phyloP scores from a whole-genome alignment of 2,113 vertebrate genomes.

The Hipposideros armiger region DNA sequence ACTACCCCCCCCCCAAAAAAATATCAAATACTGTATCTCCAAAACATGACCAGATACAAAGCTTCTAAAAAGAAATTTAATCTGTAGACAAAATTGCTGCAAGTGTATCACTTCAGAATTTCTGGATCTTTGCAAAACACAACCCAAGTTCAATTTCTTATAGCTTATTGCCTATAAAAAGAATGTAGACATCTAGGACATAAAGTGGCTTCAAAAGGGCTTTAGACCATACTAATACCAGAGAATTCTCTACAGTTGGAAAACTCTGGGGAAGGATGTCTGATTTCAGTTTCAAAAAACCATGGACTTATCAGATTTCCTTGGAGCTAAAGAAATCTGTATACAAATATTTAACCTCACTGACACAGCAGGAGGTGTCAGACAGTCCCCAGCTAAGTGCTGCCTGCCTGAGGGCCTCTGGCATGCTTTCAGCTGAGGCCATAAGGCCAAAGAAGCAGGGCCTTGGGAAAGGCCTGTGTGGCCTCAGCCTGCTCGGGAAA shows the following conservation, averaged over 20 bases:
- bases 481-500: not conserved
- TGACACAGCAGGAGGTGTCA: not conserved
- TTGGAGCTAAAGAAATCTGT: not conserved
- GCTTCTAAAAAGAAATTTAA: conserved; percentile 39
- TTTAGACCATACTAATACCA: not conserved
- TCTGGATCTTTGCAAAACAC: conserved; percentile 50
- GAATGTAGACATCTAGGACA: not conserved
- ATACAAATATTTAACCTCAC: not conserved
- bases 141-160: conserved; percentile 11
- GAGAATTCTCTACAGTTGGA: not conserved
- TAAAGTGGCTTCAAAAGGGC: not conserved
- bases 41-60: not conserved
- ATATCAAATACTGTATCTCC: conserved; percentile 15
- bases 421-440: not conserved
- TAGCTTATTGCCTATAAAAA: conserved; percentile 33
- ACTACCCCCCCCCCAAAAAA: not conserved
- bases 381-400: not conserved
- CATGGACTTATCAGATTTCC: not conserved
- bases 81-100: not conserved
- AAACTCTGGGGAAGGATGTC: not conserved
- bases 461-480: not conserved
- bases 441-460: not conserved
- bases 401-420: not conserved
- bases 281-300: conserved; percentile 7
- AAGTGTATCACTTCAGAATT: conserved; percentile 30